Conservation (phyloP, 2,797 vertebrate species). For the Pseudochirops cupreus region DNA sequence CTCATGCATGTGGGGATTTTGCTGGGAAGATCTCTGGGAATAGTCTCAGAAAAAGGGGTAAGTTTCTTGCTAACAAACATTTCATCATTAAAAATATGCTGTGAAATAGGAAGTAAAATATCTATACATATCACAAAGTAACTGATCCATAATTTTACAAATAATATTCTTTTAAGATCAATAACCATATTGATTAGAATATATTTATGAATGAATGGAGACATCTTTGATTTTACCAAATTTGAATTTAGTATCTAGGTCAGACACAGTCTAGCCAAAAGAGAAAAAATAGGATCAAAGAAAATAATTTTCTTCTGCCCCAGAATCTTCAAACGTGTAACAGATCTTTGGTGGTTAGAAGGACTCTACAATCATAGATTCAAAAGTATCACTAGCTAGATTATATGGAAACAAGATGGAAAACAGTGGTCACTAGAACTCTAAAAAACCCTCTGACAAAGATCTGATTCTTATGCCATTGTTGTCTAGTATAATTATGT, state of each 20-base stretch:
- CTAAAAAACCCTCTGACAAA: conserved; percentile 74
- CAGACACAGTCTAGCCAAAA: too few species aligned
- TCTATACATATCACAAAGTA: not conserved
- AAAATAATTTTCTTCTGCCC: conserved; percentile 1
- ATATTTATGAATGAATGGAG: conserved; percentile 30
- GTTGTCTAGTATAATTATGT: conserved; percentile 74
- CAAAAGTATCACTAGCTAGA: not conserved
- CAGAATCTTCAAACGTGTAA: conserved; percentile 44
- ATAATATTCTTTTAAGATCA: conserved; percentile 24
- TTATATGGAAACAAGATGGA: not conserved
- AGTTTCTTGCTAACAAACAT: conserved; percentile 12
- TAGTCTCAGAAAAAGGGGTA: conserved; percentile 24
- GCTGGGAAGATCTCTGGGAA: conserved; percentile 15
- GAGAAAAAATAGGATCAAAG: not conserved
- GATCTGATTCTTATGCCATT: conserved; percentile 76
- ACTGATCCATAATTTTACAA: conserved; percentile 52
- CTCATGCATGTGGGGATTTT: conserved; percentile 8
- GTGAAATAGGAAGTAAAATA: conserved; percentile 12
- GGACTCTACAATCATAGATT: conserved; percentile 42
- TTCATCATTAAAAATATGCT: conserved; percentile 39
- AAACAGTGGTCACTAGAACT: conserved; percentile 70
- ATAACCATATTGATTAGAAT: conserved; percentile 13
- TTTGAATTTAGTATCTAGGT: not conserved
- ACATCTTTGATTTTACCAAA: not conserved
- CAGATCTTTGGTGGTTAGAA: not conserved